These are phyloP conservation scores for Anolis carolinensis DNA, from an alignment of 2,113 vertebrate species.

Conservation along the genomic window DNA sequence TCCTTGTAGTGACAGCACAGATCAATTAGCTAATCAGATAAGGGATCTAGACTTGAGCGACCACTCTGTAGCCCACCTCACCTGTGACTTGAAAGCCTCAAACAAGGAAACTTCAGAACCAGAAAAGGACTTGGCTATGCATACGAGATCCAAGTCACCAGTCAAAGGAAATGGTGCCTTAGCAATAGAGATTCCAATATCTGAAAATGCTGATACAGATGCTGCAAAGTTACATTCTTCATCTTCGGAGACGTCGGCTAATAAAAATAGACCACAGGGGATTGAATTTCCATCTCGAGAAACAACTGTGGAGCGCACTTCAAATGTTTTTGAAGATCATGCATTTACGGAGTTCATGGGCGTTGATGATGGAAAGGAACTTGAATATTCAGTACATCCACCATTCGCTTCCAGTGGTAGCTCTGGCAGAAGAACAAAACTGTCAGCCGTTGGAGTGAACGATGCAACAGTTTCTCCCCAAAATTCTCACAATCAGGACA, in stretches of 20 bases:
- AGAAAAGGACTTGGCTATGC: conserved; percentile 69
- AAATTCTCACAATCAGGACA: conserved; percentile 22
- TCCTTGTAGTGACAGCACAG: conserved; percentile 89
- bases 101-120: conserved; percentile 75
- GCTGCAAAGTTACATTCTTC: conserved; percentile 52
- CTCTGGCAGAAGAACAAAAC: conserved; percentile 31
- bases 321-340: conserved; percentile 74
- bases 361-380: conserved; percentile 83
- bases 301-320: conserved; percentile 72
- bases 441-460: conserved; percentile 19
- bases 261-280: conserved; percentile 40
- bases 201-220: conserved; percentile 54
- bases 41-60: conserved; percentile 74
- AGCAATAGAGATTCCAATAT: conserved; percentile 64
- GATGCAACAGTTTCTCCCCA: background rate
- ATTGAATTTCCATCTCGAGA: conserved; percentile 63
- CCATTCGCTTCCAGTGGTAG: conserved; percentile 56
- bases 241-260: conserved; percentile 42
- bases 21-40: conserved; percentile 80
- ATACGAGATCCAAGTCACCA: conserved; percentile 43
- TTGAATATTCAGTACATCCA: conserved; percentile 70
- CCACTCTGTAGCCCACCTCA: conserved; percentile 40
- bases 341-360: conserved; percentile 96
- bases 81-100: conserved; percentile 57
- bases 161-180: conserved; percentile 81